Evolutionary conservation across 1,140 invertebrate genomes (phyloP), one percentile per base, ranked within the genome.

Genomic region (Eupeodes corollae): DNA sequence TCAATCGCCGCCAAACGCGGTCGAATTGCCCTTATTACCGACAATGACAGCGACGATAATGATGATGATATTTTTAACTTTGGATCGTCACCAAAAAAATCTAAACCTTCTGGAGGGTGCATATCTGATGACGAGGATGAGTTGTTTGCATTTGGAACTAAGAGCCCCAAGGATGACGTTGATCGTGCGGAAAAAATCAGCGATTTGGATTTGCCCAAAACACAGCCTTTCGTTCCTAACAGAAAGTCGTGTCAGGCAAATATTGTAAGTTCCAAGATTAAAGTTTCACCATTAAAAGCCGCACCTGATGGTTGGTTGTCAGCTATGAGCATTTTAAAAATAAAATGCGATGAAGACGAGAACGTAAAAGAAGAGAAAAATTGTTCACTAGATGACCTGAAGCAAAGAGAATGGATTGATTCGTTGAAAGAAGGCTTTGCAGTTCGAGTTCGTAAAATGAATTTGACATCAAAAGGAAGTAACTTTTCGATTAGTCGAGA

Each of bases 41-140:
- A 16, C 8, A 26, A 26, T 26, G 35, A 60, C 19, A 56, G 53
- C 18, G 56, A 63, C 41, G 57, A 54, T 45, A 57, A 63, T 14
- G 40, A 53, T 12, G 61, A 61, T 0, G 50, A 61, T 44, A 30
- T 56, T 0, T 64, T 64, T 10, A 49, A 61, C 3, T 65, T 61
- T 56, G 21, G 16, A 15, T n/a, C 21, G 31, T 31, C 34, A 12
- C 31, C 10, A 33, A 40, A 40, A 47, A 41, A 33, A 31, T 18
- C 26, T n/a, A 14, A 15, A 52, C n/a, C 12, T 5, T n/a, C 26
- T 15, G 35, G 8, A 10, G 3, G 32, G 42, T 1, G 34, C 32
- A 30, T 30, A 14, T 18, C 21, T 13, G 51, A 52, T 11, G 26
- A 46, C 5, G 49, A 49, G 14, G 19, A 49, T 37, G 48, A 60